These are phyloP conservation scores for Agonum fuliginosum DNA, from an alignment of 2,888 invertebrate species.

Conservation along the genomic window DNA sequence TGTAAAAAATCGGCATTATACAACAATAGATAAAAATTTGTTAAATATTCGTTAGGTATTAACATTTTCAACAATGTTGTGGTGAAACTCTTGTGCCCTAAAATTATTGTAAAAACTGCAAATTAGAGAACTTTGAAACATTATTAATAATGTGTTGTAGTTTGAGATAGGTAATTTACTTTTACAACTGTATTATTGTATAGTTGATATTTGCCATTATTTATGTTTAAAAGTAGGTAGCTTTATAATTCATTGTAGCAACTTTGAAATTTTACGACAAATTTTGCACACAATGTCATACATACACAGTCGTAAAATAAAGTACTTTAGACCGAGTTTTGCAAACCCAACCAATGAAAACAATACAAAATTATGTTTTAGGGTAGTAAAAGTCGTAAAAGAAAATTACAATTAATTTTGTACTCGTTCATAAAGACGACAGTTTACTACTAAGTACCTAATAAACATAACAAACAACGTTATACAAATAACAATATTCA, in stretches of 20 bases:
- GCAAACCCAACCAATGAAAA: constrained; percentile 15
- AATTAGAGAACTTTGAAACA: no score
- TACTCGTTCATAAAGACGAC: constrained; percentile 11
- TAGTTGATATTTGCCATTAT: no score
- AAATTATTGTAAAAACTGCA: no score
- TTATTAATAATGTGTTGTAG: no score
- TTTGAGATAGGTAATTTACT: no score
- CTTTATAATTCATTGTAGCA: constrained; percentile 3
- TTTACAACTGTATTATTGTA: no score
- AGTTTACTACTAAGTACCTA: background rate
- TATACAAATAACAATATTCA: background rate
- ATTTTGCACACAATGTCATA: constrained; percentile 37
- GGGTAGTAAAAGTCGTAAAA: constrained; percentile 9
- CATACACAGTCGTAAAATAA: constrained; percentile 8
- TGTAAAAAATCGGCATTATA: no score
- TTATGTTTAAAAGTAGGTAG: no score
- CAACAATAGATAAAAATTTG: no score
- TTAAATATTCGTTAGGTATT: no score
- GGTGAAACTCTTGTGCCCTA: no score
- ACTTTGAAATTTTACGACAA: constrained; percentile 11
- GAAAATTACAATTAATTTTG: constrained; percentile 35
- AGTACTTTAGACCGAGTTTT: background rate
- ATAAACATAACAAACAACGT: constrained; percentile 25
- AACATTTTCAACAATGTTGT: no score
- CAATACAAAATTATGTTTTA: constrained; percentile 25